Conservation (phyloP, 2,888 invertebrate genomes). For the Eulithis prunata region DNA sequence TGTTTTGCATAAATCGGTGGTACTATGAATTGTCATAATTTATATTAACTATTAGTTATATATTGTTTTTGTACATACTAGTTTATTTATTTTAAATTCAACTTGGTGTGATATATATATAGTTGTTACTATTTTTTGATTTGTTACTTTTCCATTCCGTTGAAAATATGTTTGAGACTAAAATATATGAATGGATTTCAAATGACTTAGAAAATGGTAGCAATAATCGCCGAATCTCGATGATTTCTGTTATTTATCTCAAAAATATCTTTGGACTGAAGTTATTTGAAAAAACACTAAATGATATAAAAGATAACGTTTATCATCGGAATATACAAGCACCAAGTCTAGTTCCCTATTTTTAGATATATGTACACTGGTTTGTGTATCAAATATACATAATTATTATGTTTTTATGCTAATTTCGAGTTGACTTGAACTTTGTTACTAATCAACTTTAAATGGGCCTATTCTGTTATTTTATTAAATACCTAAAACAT, state of each 20-base stretch:
- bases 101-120: slow-evolving; percentile 19
- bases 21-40: slow-evolving; percentile 27
- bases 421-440: slow-evolving; percentile 37
- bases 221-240: slow-evolving; percentile 1
- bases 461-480: slow-evolving; percentile 12
- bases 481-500: background rate
- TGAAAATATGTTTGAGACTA: slow-evolving; percentile 15
- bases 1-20: slow-evolving; percentile 26
- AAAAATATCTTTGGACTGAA: background rate
- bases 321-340: slow-evolving; percentile 36
- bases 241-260: slow-evolving; percentile 8
- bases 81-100: slow-evolving; percentile 40
- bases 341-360: slow-evolving; percentile 40
- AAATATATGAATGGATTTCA: slow-evolving; percentile 6
- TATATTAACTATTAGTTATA: slow-evolving; percentile 42
- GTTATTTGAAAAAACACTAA: background rate
- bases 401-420: slow-evolving; percentile 39
- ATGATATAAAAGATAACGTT: slow-evolving; percentile 10
- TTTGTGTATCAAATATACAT: slow-evolving; percentile 67
- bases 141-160: slow-evolving; percentile 6
- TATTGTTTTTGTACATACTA: slow-evolving; percentile 43
- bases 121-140: slow-evolving; percentile 19
- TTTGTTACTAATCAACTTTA: slow-evolving; percentile 34
- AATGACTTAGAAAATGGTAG: slow-evolving; percentile 11
- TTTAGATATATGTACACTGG: slow-evolving; percentile 69